Evolutionary conservation across 35 echinoderm and acorn worm species (phyloP).

Genomic region (Lytechinus variegatus): DNA sequence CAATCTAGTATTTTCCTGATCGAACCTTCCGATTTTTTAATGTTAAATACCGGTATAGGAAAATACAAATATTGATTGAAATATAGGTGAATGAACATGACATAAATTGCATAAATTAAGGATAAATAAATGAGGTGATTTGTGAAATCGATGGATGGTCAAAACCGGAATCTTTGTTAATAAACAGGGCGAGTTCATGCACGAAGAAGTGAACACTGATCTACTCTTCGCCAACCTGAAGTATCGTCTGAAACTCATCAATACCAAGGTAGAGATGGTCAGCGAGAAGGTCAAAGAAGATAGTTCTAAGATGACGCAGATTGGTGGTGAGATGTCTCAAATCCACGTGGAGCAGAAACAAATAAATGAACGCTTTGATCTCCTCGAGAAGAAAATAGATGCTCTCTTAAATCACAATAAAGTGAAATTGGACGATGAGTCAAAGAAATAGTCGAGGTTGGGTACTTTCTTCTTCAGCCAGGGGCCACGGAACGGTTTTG

Average conservation of each 20-base stretch:
- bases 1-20: no score
- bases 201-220: constrained; percentile 11
- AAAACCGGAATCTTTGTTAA: no score
- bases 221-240: constrained; percentile 7
- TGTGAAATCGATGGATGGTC: no score
- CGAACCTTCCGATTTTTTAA: no score
- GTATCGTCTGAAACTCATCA: constrained; percentile 30
- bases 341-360: constrained; percentile 10
- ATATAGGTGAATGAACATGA: no score
- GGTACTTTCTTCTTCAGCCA: no score
- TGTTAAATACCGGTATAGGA: no score
- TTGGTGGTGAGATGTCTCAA: background rate
- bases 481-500: no score
- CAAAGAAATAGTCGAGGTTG: background rate
- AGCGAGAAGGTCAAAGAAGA: background rate
- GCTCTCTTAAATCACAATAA: constrained; percentile 20
- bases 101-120: no score
- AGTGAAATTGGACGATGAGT: background rate
- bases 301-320: background rate
- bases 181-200: constrained; percentile 7
- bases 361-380: constrained; percentile 27
- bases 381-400: constrained; percentile 28
- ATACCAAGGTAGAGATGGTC: constrained; percentile 28
- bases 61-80: no score
- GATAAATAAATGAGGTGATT: no score